phyloP scores from a whole-genome alignment of 2,888 invertebrate genomes.

The Rosalia funebris region DNA sequence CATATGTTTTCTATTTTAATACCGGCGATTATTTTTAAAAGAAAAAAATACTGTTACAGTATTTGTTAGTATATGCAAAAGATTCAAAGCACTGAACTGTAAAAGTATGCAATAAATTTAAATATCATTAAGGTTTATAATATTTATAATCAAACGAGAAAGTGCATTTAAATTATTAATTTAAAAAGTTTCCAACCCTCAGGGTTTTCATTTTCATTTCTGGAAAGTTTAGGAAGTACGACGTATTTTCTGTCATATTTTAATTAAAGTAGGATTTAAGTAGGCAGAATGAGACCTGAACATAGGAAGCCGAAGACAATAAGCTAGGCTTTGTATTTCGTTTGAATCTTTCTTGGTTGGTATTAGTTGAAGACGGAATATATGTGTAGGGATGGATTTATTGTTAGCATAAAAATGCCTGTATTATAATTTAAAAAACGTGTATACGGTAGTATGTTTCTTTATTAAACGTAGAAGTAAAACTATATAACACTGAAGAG shows the following conservation, averaged over 20 bases:
- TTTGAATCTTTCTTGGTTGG: conserved; percentile 7
- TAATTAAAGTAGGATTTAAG: conserved; percentile 51
- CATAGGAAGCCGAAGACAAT: conserved; percentile 13
- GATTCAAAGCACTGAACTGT: too few relatives aligned
- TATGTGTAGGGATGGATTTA: not conserved
- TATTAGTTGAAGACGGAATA: not conserved
- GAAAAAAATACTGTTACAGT: too few relatives aligned
- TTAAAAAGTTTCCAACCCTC: conserved; percentile 8
- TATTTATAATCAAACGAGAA: not conserved
- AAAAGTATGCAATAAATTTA: too few relatives aligned
- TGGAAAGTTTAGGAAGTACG: conserved; percentile 30
- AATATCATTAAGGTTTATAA: too few relatives aligned
- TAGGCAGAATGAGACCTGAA: conserved; percentile 31
- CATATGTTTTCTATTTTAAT: too few relatives aligned
- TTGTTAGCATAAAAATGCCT: too few relatives aligned
- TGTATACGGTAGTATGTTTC: too few relatives aligned
- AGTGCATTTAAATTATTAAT: conserved; percentile 7
- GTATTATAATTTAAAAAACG: too few relatives aligned
- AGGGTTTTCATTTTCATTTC: conserved; percentile 16
- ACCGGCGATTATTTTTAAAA: too few relatives aligned
- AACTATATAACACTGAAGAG: too few relatives aligned
- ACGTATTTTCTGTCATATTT: conserved; percentile 51
- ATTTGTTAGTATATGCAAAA: too few relatives aligned
- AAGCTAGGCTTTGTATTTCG: not conserved
- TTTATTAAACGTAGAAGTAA: too few relatives aligned